Evolutionary conservation across 2,888 invertebrate species (phyloP), one percentile per base, ranked within the genome.

Genomic region (Arge pagana): DNA sequence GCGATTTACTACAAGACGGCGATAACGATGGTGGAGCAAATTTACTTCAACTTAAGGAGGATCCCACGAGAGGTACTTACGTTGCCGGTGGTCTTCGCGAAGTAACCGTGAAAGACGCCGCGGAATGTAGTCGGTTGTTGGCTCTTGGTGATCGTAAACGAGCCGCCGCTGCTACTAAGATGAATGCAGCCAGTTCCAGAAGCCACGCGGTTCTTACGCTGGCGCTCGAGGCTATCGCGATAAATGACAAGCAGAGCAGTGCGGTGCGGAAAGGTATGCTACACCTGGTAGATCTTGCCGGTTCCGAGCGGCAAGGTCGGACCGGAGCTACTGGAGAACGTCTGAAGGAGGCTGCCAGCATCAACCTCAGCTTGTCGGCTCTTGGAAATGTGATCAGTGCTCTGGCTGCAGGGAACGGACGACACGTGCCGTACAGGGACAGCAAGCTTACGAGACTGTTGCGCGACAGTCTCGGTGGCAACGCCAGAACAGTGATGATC

Each of bases 351-450:
- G 93, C 93, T 0, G 91, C 91, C 0, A 93, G 93, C 77, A 94
- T 93, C 53, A 94, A 94, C 78, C 76, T 94, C 42, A 92, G 91
- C 0, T 77, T 94, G 21, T 92, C 92, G 8, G 93, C 93, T 0
- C 78, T 94, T 40, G 93, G 91, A 2, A 94, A 94, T 72, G 93
- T 94, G 0, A 94, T 94, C 58, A 92, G 92, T 1, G 92, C 93
- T 0, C 75, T 93, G 48, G 93, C 87, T 0, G 87, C 88, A 65
- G 86, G 86, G 2, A 86, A 86, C 62, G 83, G 85, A 0, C 84
- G 75, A 88, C 37, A 93, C 88, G 78, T 90, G 85, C 54, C 92
- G 85, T 61, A 88, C 76, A 80, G 93, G 60, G 93, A 94, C 73
- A 92, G 93, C 13, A 94, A 93, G 72, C 78, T 94, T 1, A 93